phyloP scores from a whole-genome alignment of 2,113 vertebrate genomes.

The Indri indri region DNA sequence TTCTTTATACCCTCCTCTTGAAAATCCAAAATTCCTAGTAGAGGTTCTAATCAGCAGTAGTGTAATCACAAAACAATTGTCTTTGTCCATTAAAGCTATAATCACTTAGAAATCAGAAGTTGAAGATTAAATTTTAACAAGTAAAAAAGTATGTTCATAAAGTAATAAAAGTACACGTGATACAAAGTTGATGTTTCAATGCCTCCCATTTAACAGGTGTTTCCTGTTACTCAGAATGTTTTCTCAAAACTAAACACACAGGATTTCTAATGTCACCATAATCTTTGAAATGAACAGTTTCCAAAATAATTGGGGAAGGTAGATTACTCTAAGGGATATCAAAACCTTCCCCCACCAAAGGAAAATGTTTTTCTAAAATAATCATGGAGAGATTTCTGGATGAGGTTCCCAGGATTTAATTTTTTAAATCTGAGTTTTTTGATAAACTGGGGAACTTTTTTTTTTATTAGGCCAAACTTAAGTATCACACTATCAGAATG shows the following conservation, averaged over 20 bases:
- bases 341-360: not conserved
- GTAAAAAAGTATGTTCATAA: not conserved
- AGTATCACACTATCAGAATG: not conserved
- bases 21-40: constrained; percentile 29
- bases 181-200: constrained; percentile 10
- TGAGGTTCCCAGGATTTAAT: not conserved
- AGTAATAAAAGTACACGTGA: constrained; percentile 17
- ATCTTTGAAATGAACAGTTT: constrained; percentile 45
- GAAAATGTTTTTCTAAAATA: not conserved
- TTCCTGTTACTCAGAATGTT: constrained; percentile 59
- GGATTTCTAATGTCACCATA: constrained; percentile 46
- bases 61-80: not conserved
- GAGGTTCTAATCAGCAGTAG: not conserved
- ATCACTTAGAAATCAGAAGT: not conserved
- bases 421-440: not conserved
- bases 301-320: constrained; percentile 37
- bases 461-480: constrained; percentile 30
- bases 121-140: not conserved
- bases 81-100: not conserved
- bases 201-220: constrained; percentile 30
- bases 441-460: not conserved
- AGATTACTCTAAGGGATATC: not conserved
- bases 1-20: not conserved
- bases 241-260: constrained; percentile 48
- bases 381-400: not conserved